These are phyloP conservation scores for Chaetodon trifasciatus DNA, from an alignment of 2,797 vertebrate species.

Conservation along the genomic window DNA sequence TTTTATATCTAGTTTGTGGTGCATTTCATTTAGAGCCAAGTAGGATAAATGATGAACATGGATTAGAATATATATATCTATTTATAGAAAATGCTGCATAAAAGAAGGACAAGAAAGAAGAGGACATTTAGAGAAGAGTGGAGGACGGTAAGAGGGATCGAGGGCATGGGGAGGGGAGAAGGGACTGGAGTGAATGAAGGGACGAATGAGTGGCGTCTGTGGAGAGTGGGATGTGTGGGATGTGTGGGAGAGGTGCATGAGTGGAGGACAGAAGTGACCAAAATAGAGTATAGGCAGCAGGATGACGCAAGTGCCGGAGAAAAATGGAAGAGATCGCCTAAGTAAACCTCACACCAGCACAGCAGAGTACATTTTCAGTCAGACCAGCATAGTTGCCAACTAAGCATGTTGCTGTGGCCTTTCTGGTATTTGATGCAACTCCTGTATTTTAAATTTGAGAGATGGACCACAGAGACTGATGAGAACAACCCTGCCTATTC, in stretches of 20 bases:
- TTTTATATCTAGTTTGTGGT: constrained; percentile 79
- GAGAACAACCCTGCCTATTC: background rate
- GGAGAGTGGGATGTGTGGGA: constrained; percentile 35
- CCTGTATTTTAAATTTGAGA: background rate
- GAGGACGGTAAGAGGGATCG: constrained; percentile 63
- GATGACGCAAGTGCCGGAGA: constrained; percentile 32
- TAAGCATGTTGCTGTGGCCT: constrained; percentile 18
- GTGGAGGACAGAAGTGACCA: constrained; percentile 52
- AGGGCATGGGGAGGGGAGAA: constrained; percentile 56
- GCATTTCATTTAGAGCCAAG: constrained; percentile 75
- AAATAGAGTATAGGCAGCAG: constrained; percentile 57
- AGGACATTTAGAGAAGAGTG: constrained; percentile 66
- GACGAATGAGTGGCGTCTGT: constrained; percentile 51
- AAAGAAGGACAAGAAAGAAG: constrained; percentile 76
- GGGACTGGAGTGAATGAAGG: constrained; percentile 46
- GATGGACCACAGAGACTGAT: background rate
- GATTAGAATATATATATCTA: constrained; percentile 72
- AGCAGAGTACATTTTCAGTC: constrained; percentile 32
- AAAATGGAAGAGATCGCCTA: constrained; percentile 48
- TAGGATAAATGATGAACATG: constrained; percentile 76
- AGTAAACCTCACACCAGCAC: constrained; percentile 43
- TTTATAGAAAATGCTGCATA: constrained; percentile 73
- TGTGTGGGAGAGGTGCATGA: constrained; percentile 45
- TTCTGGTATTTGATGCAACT: constrained; percentile 18
- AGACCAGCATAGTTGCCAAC: constrained; percentile 17